Evolutionary conservation across 2,888 invertebrate genomes (phyloP), one percentile per base, ranked within the genome.

Genomic region (Keiferia lycopersicella): DNA sequence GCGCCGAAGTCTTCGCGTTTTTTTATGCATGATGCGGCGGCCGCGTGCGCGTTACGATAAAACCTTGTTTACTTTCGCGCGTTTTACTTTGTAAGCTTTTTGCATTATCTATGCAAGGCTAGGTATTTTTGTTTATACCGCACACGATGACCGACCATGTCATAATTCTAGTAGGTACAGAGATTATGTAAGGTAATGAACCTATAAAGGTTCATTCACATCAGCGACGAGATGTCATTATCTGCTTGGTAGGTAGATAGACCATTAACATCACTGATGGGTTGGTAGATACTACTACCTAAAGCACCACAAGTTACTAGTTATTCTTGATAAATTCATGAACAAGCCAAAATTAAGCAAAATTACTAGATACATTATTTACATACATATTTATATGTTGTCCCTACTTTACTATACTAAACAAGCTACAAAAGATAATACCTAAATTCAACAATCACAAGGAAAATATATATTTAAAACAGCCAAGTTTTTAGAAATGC

Each of bases 211-310:
- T 53, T 53, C 53, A 53, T 53, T 53, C 34, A 45, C 50, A 66
- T 64, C 57, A 63, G 58, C 59, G 39, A 62, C 34, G 64, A 62
- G 64, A 38, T 66, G 66, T 53, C 66, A 39, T 61, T 16, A 64
- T 51, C 51, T 61, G 39, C 30, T 18, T 18, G 50, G 16, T 61
- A 39, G 57, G 26, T 10, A 53, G 12, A 20, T 26, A 53, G 34
- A 34, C 34, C 34, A 34, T 34, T 34, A 34, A 34, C 34, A 34
- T 34, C 34, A 34, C 34, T 4, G 34, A 8, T 34, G 34, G 34
- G 10, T 26, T 14, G 22, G n/a, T 22, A 51, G 11, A 10, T 22
- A 20, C 12, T n/a, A 22, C 22, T 34, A 34, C 8, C 34, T 7
- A 34, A 34, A 34, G 34, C 34, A 34, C 10, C 34, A 8, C 34